Base-by-base conservation (phyloP, 2,797 vertebrate species). In the Muraenolepis orangiensis region DNA sequence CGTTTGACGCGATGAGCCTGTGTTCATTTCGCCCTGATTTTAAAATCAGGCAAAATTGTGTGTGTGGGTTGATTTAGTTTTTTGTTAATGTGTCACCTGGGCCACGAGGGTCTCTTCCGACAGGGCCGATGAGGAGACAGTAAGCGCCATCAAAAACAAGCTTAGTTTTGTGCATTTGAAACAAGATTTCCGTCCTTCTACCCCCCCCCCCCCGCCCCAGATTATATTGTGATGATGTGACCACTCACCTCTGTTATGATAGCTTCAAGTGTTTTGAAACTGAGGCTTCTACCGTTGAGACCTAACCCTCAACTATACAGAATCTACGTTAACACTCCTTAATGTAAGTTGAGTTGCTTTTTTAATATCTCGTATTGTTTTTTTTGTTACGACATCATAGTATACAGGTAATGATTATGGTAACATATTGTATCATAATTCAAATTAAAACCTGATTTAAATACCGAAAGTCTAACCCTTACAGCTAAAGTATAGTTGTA, bases 71-170 rank as follows among this genome's bases (percentile, higher is more conserved):
- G 51, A 1, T n/a, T 14, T n/a, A 6, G 51, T 57, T 34, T 34
- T 34, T 34, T 34, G 3, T 57, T n/a, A 57, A 7, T 57, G 51
- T 57, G 51, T 6, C 51, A 42, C 51, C 42, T 16, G 1, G n/a
- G 16, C 46, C 1, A 38, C 18, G 70, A 80, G 83, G 81, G 84
- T 88, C 86, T 87, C 83, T 75, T 75, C 77, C 85, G 81, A 81
- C 32, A 1, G 6, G 80, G 75, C 79, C 77, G 74, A 30, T 77
- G 81, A 88, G 82, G 79, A 77, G 85, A 84, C 88, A 80, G 83
- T 83, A 86, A 85, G 89, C 89, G 91, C 91, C 91, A 92, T 93
- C 91, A 89, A 92, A 93, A 93, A 93, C 91, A 87, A 93, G 90
- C 81, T 88, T 82, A 74, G 78, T 68, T 88, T 91, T 92, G 91